phyloP scores from a whole-genome alignment of 2,888 invertebrate genomes.

The Metacarcinus magister region DNA sequence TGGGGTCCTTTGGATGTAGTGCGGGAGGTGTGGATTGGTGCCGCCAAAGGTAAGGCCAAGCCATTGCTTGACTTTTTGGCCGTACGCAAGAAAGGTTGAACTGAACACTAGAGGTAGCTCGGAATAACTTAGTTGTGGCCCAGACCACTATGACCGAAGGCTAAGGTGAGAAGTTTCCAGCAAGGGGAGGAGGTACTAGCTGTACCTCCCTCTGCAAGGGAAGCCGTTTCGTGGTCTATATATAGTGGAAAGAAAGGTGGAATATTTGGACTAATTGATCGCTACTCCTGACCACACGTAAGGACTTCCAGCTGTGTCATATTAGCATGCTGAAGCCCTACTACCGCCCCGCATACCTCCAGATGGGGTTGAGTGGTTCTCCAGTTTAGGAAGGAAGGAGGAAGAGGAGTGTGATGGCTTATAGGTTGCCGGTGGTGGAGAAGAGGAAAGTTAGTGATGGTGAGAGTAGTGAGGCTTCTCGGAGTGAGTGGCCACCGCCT shows the following conservation, averaged over 20 bases:
- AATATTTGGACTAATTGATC: neutral
- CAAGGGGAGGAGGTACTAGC: conserved; percentile 1
- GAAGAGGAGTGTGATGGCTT: too few relatives aligned
- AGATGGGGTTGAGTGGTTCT: too few relatives aligned
- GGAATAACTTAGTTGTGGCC: neutral
- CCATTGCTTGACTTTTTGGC: neutral
- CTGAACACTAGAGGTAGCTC: neutral
- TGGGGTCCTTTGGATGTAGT: conserved; percentile 46
- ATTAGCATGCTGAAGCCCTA: conserved; percentile 4
- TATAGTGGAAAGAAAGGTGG: too few relatives aligned
- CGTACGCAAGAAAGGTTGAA: neutral
- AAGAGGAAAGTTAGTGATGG: too few relatives aligned
- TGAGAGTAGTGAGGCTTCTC: too few relatives aligned
- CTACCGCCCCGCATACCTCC: too few relatives aligned
- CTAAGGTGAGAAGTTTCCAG: too few relatives aligned
- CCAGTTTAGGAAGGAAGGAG: too few relatives aligned
- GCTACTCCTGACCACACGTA: neutral
- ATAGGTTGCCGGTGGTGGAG: too few relatives aligned
- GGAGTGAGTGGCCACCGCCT: too few relatives aligned
- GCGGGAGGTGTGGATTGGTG: neutral
- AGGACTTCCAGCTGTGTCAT: neutral
- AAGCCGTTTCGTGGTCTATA: too few relatives aligned
- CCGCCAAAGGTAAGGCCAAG: neutral
- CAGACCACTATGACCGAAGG: neutral
- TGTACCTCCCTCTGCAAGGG: too few relatives aligned